phyloP scores from a whole-genome alignment of 2,888 invertebrate species.

The Phragmatobia fuliginosa region DNA sequence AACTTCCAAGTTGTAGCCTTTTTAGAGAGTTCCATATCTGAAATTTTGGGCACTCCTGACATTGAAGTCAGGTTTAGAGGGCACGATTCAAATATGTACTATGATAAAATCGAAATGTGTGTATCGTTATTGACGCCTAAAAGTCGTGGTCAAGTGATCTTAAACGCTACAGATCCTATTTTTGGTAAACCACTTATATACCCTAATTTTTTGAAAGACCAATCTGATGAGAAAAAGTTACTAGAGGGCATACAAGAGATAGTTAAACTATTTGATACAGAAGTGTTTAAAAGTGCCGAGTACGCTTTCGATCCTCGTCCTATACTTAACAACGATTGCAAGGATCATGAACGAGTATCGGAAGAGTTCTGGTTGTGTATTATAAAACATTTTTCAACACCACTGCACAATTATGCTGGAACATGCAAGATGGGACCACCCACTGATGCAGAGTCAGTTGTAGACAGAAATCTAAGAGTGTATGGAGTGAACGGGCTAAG shows the following conservation, averaged over 20 bases:
- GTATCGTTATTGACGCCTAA: constrained; percentile 77
- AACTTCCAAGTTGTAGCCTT: constrained; percentile 81
- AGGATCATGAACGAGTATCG: constrained; percentile 73
- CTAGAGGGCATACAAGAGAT: constrained; percentile 78
- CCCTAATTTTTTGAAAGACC: constrained; percentile 77
- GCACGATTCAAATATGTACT: constrained; percentile 82
- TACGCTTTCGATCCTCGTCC: constrained; percentile 77
- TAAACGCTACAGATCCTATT: constrained; percentile 74
- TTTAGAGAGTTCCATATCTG: constrained; percentile 74
- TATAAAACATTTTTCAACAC: constrained; percentile 79
- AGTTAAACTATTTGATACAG: constrained; percentile 79
- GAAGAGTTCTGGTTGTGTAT: constrained; percentile 81
- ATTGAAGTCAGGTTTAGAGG: constrained; percentile 80
- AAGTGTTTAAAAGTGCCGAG: constrained; percentile 74
- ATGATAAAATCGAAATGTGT: constrained; percentile 78
- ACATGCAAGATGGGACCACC: constrained; percentile 81
- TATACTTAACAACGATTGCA: constrained; percentile 77
- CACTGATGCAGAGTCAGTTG: constrained; percentile 76
- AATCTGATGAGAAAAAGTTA: constrained; percentile 72
- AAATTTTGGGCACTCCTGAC: constrained; percentile 76
- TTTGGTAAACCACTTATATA: constrained; percentile 79
- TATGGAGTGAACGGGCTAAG: constrained; percentile 75
- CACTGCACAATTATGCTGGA: constrained; percentile 79
- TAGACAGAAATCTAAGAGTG: constrained; percentile 71
- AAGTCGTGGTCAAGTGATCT: constrained; percentile 76